Conservation (phyloP, 2,113 vertebrate genomes). For the Mesoclemmys tuberculata region DNA sequence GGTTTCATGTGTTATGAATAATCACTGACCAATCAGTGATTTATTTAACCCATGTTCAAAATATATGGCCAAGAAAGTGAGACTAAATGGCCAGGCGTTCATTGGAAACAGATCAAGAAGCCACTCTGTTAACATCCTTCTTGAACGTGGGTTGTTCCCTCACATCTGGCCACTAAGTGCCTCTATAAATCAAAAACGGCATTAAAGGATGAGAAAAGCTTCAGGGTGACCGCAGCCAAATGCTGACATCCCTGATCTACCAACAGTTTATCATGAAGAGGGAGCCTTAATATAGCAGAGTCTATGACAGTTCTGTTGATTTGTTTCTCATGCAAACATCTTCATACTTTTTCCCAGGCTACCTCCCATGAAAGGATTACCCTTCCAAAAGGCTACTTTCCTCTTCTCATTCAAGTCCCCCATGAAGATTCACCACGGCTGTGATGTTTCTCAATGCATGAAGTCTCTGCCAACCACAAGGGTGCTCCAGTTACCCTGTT, state of each 20-base stretch:
- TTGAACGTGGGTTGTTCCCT: background rate
- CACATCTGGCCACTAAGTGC: constrained; percentile 53
- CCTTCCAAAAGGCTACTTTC: background rate
- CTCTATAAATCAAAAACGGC: constrained; percentile 58
- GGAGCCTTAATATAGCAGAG: background rate
- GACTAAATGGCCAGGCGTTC: constrained; percentile 10
- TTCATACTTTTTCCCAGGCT: background rate
- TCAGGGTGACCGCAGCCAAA: background rate
- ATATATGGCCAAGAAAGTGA: background rate
- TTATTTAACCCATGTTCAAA: constrained; percentile 27
- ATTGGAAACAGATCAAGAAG: constrained; percentile 45
- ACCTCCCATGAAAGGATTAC: background rate
- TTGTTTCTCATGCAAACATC: background rate
- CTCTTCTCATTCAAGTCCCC: background rate
- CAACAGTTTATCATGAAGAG: background rate
- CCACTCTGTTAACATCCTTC: background rate
- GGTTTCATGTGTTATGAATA: background rate
- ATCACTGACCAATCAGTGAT: constrained; percentile 1
- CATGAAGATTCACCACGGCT: background rate
- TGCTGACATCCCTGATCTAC: background rate
- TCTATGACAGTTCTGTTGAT: background rate
- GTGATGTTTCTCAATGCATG: background rate
- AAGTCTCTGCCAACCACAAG: background rate
- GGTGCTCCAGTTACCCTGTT: background rate
- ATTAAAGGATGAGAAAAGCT: constrained; percentile 44